Base-by-base conservation (phyloP, 2,888 invertebrate species). In the Agonopterix heracliana region DNA sequence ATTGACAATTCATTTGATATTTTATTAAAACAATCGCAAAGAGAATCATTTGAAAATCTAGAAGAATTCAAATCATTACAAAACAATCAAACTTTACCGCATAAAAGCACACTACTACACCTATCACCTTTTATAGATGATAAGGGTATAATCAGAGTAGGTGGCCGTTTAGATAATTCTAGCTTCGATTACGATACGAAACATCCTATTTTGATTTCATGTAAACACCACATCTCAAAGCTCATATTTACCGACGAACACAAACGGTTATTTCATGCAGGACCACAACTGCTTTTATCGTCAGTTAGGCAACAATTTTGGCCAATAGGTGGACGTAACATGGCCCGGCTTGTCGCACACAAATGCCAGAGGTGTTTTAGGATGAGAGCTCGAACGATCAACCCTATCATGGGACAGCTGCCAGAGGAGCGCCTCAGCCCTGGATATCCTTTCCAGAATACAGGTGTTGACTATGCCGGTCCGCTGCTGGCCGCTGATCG, bases 381-480 rank as follows among this genome's bases (percentile, higher is more conserved):
- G n/a, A 10, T 36, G 36, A 36, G n/a, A 36, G 36, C 36, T 10
- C 36, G n/a, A n/a, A 36, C 9, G 9, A n/a, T 36, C n/a, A 9
- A 36, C 9, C 36, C 36, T 10, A 36, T n/a, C n/a, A 36, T 36
- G 36, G 36, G 36, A 36, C 9, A 36, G 9, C 3, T 36, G 36
- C 36, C 36, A 10, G n/a, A 36, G 9, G 9, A 9, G 9, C 36
- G 36, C 9, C 9, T 36, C 9, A 9, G n/a, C n/a, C 36, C n/a
- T 10, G 36, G n/a, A n/a, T 36, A 14, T 36, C 36, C 36, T 3
- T 36, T 36, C 3, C n/a, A 10, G 9, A n/a, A 36, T 36, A 36
- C 36, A 36, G 36, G 36, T 9, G 36, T 36, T 2, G 36, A 36
- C n/a, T 36, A 36, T 14, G 51, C 47, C 9, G 51, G 48, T 11